Conservation (phyloP, 2,113 vertebrate species). For the Nettapus auritus region DNA sequence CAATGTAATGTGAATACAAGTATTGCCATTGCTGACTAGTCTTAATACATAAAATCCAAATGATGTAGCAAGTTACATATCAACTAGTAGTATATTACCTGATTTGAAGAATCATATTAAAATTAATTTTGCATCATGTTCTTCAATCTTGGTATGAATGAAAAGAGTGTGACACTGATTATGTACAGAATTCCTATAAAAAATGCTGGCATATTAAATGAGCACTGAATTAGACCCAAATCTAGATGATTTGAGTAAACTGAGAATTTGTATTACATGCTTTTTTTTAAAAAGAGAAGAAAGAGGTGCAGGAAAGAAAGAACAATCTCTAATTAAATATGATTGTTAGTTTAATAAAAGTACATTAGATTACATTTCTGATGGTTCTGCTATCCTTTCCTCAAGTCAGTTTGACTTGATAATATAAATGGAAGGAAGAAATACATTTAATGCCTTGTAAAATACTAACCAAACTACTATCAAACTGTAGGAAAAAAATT, state of each 20-base stretch:
- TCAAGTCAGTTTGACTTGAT: not conserved
- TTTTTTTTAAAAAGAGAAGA: not conserved
- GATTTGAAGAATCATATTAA: not conserved
- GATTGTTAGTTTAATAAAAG: not conserved
- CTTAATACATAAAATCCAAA: not conserved
- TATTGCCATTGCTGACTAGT: not conserved
- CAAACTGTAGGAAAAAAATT: not conserved
- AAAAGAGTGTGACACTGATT: not conserved
- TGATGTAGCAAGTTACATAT: not conserved
- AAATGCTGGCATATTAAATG: not conserved
- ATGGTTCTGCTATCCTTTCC: not conserved
- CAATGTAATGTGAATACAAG: not conserved
- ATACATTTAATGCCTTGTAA: not conserved
- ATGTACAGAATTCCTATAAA: not conserved
- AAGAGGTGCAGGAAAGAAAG: not conserved
- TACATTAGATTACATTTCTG: not conserved
- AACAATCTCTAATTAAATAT: not conserved
- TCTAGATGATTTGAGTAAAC: not conserved
- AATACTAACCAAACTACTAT: not conserved
- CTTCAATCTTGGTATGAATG: not conserved
- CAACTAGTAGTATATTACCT: not conserved
- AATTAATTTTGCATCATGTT: constrained; percentile 12
- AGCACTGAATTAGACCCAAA: not conserved
- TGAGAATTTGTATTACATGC: not conserved
- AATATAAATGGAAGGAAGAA: not conserved